Conservation (phyloP, 2,113 vertebrate genomes). For the Phylloscopus trochilus region DNA sequence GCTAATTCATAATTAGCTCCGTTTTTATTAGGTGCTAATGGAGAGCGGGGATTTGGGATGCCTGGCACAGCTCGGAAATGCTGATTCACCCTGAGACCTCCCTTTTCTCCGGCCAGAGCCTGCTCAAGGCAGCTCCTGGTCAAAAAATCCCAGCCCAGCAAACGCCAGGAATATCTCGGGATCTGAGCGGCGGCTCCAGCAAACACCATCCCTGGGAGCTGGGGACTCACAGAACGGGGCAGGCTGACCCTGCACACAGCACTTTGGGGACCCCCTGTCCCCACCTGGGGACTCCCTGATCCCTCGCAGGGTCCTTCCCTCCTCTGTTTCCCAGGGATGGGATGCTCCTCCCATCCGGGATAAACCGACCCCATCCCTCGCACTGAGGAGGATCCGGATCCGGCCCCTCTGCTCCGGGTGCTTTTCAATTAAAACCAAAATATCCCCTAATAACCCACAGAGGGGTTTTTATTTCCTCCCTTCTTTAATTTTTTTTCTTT, state of each 20-base stretch:
- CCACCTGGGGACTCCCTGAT: too few species aligned
- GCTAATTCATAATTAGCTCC: slow-evolving; percentile 50
- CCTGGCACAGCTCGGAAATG: slow-evolving; percentile 68
- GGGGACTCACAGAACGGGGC: accelerated
- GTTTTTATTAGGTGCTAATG: slow-evolving; percentile 74
- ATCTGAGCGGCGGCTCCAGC: accelerated
- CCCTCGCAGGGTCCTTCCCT: neutral
- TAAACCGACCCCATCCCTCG: accelerated
- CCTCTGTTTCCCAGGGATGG: neutral
- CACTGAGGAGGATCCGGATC: accelerated
- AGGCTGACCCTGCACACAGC: neutral
- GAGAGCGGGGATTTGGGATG: slow-evolving; percentile 70
- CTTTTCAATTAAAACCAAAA: slow-evolving; percentile 37
- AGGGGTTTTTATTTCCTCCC: neutral
- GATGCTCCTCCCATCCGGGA: accelerated
- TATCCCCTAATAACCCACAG: slow-evolving; percentile 4
- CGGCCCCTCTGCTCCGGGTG: accelerated
- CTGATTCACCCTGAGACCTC: slow-evolving; percentile 66
- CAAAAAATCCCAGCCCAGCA: neutral
- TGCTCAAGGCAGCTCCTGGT: neutral
- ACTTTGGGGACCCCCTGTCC: neutral
- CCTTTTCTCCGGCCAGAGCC: neutral
- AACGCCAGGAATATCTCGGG: neutral
- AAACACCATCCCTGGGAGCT: neutral
- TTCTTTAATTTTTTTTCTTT: neutral